Percentiles rank a stretch among this genome's conserved stretches.
Evolutionary conservation across 2,797 vertebrate species (phyloP).

Genomic region (Tauraco hartlaubi): DNA sequence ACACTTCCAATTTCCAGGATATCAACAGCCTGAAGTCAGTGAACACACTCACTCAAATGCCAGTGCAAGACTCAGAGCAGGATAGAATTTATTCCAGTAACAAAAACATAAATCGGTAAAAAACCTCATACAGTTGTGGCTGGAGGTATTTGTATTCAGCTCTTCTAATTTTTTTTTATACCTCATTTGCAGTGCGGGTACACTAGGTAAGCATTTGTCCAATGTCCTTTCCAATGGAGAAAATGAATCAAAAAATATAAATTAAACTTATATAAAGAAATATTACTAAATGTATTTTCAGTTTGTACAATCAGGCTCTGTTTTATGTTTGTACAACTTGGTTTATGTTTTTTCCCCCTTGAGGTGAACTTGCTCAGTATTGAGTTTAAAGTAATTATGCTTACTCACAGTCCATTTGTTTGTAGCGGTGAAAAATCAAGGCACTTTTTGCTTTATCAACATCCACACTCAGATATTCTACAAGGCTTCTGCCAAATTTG

Average conservation of each 20-base stretch:
- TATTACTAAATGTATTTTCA: background rate
- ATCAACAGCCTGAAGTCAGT: background rate
- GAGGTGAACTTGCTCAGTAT: background rate
- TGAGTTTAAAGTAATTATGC: slow-evolving; percentile 25
- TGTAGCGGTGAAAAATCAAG: slow-evolving; percentile 93
- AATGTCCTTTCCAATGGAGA: background rate
- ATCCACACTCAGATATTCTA: slow-evolving; percentile 88
- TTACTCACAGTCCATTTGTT: slow-evolving; percentile 93
- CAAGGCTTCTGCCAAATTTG: slow-evolving; percentile 89
- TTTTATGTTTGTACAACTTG: background rate
- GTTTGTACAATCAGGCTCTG: background rate
- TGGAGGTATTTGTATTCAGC: background rate
- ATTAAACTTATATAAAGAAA: background rate
- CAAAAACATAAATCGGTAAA: background rate
- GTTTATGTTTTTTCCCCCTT: background rate
- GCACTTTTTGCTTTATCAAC: slow-evolving; percentile 93
- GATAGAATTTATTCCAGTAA: background rate
- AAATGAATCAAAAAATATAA: background rate
- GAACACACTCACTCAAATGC: background rate
- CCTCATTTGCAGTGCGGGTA: background rate
- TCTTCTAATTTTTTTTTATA: background rate
- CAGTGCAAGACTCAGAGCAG: background rate
- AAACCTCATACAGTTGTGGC: background rate
- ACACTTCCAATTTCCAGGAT: background rate
- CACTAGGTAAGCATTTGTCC: background rate